Evolutionary conservation across 2,113 vertebrate species (phyloP).

Genomic region (Dicaeum eximium): DNA sequence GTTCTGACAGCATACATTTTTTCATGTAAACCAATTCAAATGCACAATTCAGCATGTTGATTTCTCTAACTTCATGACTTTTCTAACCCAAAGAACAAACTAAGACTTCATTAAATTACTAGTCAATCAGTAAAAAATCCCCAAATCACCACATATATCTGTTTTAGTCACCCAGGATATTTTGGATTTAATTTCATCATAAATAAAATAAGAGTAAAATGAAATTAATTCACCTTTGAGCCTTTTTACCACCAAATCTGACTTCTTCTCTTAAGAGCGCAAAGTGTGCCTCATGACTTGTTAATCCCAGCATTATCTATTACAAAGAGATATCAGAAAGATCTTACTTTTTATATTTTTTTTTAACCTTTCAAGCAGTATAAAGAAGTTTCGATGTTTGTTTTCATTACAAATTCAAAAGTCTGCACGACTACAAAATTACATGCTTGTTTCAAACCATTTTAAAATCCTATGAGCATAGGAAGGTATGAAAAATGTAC

Average conservation of each 20-base stretch:
- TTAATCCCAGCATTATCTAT: constrained; percentile 98
- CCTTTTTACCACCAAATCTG: constrained; percentile 95
- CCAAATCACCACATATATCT: not conserved
- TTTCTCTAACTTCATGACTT: not conserved
- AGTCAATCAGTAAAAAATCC: not conserved
- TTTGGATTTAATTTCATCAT: not conserved
- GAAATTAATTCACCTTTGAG: constrained; percentile 83
- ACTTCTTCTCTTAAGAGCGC: constrained; percentile 98
- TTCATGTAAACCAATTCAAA: not conserved
- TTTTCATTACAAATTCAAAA: not conserved
- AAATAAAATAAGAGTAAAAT: not conserved
- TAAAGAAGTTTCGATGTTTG: not conserved
- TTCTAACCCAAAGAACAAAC: not conserved
- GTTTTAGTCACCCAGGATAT: not conserved
- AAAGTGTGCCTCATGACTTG: constrained; percentile 96
- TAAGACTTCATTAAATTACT: not conserved
- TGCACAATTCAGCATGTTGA: not conserved
- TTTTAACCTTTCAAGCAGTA: not conserved
- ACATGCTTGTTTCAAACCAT: not conserved
- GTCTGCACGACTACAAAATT: not conserved
- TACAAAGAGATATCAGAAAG: constrained; percentile 41
- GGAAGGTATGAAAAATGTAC: not conserved
- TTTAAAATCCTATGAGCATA: not conserved
- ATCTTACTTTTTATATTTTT: not conserved
- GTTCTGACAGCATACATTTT: not conserved